phyloP scores from a whole-genome alignment of 2,888 invertebrate genomes.

The Taenaris catops region DNA sequence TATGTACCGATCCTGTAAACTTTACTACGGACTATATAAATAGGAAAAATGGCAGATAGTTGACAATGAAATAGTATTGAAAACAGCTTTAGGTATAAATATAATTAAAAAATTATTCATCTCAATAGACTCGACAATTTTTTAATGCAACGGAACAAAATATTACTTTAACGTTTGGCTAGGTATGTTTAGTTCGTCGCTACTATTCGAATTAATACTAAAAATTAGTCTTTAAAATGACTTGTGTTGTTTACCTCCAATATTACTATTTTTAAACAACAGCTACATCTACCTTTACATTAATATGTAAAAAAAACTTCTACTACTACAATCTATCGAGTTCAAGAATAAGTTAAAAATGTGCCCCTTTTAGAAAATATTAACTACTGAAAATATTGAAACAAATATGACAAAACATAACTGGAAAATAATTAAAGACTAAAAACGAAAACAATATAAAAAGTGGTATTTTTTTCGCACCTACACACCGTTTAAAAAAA shows the following conservation, averaged over 20 bases:
- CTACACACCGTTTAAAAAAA: too few relatives aligned
- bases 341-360: too few relatives aligned
- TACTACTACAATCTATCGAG: not conserved
- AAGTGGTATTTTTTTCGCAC: too few relatives aligned
- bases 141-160: not conserved
- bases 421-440: too few relatives aligned
- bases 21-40: constrained; percentile 27
- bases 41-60: constrained; percentile 23
- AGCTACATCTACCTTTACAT: constrained; percentile 4
- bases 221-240: too few relatives aligned
- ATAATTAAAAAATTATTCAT: not conserved
- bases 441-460: too few relatives aligned
- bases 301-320: constrained; percentile 1
- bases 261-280: too few relatives aligned
- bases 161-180: not conserved
- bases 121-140: not conserved
- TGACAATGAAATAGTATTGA: constrained; percentile 1
- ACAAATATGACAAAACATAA: too few relatives aligned
- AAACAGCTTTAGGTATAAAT: not conserved
- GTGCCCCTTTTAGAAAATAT: too few relatives aligned
- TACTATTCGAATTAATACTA: constrained; percentile 7
- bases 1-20: constrained; percentile 33
- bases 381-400: too few relatives aligned
- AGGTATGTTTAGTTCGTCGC: constrained; percentile 4
- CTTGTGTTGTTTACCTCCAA: too few relatives aligned